phyloP scores from a whole-genome alignment of 2,888 invertebrate species.

The Xestia ashworthii region DNA sequence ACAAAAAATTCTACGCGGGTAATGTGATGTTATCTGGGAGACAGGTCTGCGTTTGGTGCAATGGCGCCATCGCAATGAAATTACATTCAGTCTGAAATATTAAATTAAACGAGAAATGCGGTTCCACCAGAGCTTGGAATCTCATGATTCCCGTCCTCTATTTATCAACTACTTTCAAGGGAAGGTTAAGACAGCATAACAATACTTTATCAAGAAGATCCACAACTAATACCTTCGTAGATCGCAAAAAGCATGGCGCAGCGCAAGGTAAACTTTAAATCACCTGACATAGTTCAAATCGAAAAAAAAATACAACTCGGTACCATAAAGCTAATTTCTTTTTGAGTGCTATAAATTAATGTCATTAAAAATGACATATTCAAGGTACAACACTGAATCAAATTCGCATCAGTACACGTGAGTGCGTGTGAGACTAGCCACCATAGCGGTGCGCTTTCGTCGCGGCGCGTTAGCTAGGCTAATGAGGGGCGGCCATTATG shows the following conservation, averaged over 20 bases:
- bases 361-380: slow-evolving; percentile 19
- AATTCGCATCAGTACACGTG: slow-evolving; percentile 39
- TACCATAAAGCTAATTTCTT: not conserved
- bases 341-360: slow-evolving; percentile 14
- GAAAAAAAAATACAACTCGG: not conserved
- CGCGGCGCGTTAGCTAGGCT: slow-evolving; percentile 54
- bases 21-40: slow-evolving; percentile 32
- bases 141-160: not conserved
- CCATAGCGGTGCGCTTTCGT: slow-evolving; percentile 57
- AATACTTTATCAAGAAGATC: not conserved
- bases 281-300: not conserved
- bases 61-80: not conserved
- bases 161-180: not conserved
- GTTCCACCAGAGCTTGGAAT: not conserved
- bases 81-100: not conserved
- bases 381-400: slow-evolving; percentile 26
- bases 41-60: slow-evolving; percentile 32
- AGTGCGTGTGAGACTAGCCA: slow-evolving; percentile 49
- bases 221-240: not conserved
- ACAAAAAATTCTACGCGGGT: slow-evolving; percentile 34
- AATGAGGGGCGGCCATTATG: slow-evolving; percentile 54
- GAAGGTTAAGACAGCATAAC: not conserved
- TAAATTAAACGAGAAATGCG: not conserved
- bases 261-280: not conserved
- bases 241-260: not conserved